Evolutionary conservation across 2,113 vertebrate species (phyloP).

Genomic region (Colius striatus): DNA sequence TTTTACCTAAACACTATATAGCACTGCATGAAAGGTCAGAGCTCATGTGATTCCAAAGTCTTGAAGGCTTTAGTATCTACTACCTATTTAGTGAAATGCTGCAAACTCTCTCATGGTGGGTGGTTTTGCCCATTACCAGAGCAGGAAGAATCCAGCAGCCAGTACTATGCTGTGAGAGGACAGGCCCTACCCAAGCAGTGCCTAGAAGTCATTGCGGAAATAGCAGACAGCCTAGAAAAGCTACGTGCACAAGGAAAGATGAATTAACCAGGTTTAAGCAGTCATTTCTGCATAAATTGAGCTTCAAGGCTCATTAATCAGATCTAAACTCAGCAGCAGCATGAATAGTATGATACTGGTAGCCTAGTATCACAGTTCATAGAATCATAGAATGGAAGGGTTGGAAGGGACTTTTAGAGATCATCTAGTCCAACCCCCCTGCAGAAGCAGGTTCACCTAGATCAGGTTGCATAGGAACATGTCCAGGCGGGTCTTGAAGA

Average conservation of each 20-base stretch:
- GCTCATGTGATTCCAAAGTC: background rate
- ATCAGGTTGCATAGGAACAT: too few species aligned
- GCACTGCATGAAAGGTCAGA: background rate
- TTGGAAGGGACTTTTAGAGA: too few species aligned
- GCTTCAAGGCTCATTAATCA: background rate
- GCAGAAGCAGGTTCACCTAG: too few species aligned
- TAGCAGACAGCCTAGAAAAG: background rate
- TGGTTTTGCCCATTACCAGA: background rate
- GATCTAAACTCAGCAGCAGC: background rate
- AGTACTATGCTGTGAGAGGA: background rate
- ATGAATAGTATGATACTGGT: background rate
- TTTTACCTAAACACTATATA: background rate
- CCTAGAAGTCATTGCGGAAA: background rate
- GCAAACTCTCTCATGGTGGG: rapidly evolving
- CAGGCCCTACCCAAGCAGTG: background rate
- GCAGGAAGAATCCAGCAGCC: background rate
- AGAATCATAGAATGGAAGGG: too few species aligned
- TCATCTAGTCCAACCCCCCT: too few species aligned
- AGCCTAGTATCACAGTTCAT: background rate
- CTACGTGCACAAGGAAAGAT: background rate
- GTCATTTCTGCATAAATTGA: background rate
- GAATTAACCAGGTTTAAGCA: background rate
- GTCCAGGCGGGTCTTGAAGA: too few species aligned
- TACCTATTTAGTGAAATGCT: background rate
- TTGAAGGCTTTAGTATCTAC: background rate